These are phyloP conservation scores for Phengaris arion DNA, from an alignment of 2,888 invertebrate species.

Conservation along the genomic window DNA sequence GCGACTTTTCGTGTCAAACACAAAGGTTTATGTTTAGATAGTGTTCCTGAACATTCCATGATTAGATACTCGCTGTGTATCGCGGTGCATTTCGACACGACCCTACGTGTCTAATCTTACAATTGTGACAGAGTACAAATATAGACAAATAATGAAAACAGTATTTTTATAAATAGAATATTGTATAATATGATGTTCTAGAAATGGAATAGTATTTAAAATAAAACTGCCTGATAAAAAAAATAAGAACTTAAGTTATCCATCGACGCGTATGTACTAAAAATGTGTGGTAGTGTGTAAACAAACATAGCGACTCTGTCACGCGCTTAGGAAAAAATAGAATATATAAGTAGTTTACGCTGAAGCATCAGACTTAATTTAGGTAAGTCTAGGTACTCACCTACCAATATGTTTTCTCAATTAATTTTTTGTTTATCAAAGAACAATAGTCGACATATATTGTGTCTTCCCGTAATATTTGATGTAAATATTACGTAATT, in stretches of 20 bases:
- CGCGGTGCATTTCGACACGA: slow-evolving; percentile 21
- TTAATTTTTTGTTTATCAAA: no score
- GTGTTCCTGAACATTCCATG: not conserved
- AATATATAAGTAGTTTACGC: no score
- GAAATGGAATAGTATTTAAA: not conserved
- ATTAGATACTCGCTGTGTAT: slow-evolving; percentile 12
- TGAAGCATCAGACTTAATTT: no score
- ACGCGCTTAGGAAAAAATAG: no score
- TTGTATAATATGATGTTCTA: not conserved
- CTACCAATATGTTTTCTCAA: no score
- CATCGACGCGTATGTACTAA: no score
- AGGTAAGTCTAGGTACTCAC: no score
- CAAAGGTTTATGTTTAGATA: not conserved
- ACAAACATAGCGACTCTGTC: no score
- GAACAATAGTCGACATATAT: not conserved
- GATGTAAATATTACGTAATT: not conserved
- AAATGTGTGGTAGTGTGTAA: no score
- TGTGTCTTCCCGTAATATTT: not conserved
- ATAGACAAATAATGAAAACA: not conserved
- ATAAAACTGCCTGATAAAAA: not conserved
- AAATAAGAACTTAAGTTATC: no score
- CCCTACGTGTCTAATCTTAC: not conserved
- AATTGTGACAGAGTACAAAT: slow-evolving; percentile 12
- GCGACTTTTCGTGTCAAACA: slow-evolving; percentile 4
- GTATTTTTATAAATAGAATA: not conserved